Base-by-base conservation (phyloP, 2,888 invertebrate species). In the Entomobrya proxima region DNA sequence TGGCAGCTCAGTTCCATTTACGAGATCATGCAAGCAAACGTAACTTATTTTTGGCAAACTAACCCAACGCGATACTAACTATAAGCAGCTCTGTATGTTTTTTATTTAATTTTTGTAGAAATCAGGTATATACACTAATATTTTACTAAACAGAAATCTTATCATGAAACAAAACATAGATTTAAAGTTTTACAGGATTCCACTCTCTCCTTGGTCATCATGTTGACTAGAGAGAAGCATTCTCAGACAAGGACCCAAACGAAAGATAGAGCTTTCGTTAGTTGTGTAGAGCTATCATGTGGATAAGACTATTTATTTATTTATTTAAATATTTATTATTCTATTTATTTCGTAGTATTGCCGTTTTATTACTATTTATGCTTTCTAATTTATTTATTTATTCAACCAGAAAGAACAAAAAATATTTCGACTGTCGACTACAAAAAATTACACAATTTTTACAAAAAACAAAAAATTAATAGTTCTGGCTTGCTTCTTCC, bases 271-370 rank as follows among this genome's bases (percentile, higher is more conserved):
- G 18, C 24, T 69, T 44, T 13, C 21, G 15, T 47, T 44, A n/a
- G n/a, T n/a, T 47, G 44, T 9, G 47, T 72, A 47, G 72, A 72
- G 47, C 47, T 67, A 21, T 18, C 44, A 47, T n/a, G n/a, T 47
- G 72, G 72, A 72, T 72, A 72, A 72, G 72, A 50, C 27, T 72
- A 50, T 72, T 72, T 47, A 47, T 72, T 69, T 44, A 44, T 67
- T 69, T 67, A 67, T 67, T 69, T 69, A 69, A 24, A 24, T 69
- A 69, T 72, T 72, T 72, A 72, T 61, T 61, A 27, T 30, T 72
- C 30, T 72, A 72, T 47, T 30, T 47, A 47, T 44, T 37, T 27
- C 21, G 21, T 18, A 5, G n/a, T 32, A 18, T 64, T 64, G 21
- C 6, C n/a, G n/a, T n/a, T n/a, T n/a, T 55, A 21, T 21, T 47